Conservation (phyloP, 2,888 invertebrate species). For the Philereme vetulata region DNA sequence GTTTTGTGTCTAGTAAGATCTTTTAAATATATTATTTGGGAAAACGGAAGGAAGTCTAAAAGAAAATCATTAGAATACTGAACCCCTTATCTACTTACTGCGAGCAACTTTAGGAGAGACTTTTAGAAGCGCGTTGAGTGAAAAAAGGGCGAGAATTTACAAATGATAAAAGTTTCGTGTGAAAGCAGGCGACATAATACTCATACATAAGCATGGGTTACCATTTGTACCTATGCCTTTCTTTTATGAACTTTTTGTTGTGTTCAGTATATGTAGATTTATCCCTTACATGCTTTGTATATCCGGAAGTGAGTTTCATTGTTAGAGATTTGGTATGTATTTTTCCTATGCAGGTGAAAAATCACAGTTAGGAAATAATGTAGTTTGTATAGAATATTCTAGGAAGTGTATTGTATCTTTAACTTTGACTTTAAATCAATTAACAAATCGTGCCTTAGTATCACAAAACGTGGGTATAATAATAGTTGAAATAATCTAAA, state of each 20-base stretch:
- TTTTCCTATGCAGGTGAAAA: not conserved
- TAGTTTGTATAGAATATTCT: too few relatives aligned
- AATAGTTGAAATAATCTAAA: too few relatives aligned
- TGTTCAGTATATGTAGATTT: slow-evolving; percentile 17
- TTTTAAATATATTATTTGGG: too few relatives aligned
- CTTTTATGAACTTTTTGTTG: slow-evolving; percentile 35
- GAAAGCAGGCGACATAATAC: slow-evolving; percentile 33
- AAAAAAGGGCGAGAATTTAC: slow-evolving; percentile 32
- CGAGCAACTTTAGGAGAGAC: slow-evolving; percentile 15
- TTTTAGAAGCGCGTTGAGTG: slow-evolving; percentile 18
- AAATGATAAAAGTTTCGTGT: slow-evolving; percentile 35
- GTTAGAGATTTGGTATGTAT: not conserved
- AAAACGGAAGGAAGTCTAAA: not conserved
- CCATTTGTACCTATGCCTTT: slow-evolving; percentile 29
- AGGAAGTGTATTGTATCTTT: too few relatives aligned
- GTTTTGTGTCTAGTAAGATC: too few relatives aligned
- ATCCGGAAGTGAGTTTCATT: not conserved
- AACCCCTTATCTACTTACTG: slow-evolving; percentile 15
- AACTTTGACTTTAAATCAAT: too few relatives aligned
- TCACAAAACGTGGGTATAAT: too few relatives aligned
- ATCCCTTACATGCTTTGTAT: slow-evolving; percentile 1
- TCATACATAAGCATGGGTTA: slow-evolving; percentile 37
- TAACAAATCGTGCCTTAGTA: too few relatives aligned
- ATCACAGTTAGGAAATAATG: too few relatives aligned
- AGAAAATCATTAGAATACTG: slow-evolving; percentile 9